Evolutionary conservation across 2,113 vertebrate genomes (phyloP).

Genomic region (Aviceda subcristata): DNA sequence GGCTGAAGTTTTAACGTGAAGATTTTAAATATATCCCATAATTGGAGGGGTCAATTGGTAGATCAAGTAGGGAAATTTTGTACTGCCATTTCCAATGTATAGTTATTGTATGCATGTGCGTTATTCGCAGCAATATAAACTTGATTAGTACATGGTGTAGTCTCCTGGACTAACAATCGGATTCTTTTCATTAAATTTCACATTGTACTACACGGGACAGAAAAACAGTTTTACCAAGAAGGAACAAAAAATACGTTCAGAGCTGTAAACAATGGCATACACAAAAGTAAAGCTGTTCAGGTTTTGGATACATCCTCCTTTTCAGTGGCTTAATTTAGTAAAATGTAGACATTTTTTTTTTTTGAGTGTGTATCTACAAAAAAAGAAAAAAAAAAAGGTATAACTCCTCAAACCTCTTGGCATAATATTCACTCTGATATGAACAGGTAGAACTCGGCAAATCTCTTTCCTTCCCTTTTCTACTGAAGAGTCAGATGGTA

Average conservation of each 20-base stretch:
- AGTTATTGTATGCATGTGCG: not conserved
- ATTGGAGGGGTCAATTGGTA: not conserved
- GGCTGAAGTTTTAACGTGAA: not conserved
- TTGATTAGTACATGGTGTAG: not conserved
- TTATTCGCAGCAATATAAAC: not conserved
- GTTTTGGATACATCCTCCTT: not conserved
- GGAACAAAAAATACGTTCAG: not conserved
- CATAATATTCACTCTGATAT: not conserved
- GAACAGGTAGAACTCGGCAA: constrained; percentile 29
- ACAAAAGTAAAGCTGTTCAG: not conserved
- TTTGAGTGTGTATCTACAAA: not conserved
- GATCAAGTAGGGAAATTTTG: not conserved
- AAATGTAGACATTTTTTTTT: not conserved
- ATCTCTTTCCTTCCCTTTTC: not conserved
- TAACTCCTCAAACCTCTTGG: not conserved
- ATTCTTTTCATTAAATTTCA: not conserved
- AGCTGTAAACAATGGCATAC: not conserved
- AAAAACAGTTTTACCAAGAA: not conserved
- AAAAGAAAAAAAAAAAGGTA: not conserved
- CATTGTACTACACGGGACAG: not conserved
- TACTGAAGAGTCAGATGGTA: not conserved
- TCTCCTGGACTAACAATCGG: not conserved
- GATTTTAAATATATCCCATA: not conserved
- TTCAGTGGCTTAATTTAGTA: not conserved
- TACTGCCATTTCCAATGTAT: not conserved